These are phyloP conservation scores for Carterocephalus palaemon DNA, from an alignment of 2,888 invertebrate species.

Conservation along the genomic window DNA sequence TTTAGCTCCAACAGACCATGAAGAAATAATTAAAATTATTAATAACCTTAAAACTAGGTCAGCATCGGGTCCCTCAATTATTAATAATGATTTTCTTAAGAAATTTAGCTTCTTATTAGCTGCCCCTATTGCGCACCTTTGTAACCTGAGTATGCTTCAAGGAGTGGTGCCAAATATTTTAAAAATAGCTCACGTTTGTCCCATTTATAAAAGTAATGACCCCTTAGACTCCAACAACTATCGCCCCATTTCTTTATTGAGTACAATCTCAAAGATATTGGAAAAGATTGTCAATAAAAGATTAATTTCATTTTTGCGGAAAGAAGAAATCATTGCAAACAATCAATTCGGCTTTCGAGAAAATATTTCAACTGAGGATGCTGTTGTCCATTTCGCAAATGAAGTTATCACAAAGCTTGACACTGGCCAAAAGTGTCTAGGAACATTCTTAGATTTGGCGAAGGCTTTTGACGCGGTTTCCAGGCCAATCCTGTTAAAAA, in stretches of 20 bases:
- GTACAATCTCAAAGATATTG: slow-evolving; percentile 12
- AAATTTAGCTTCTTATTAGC: too few species aligned
- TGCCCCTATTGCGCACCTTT: too few species aligned
- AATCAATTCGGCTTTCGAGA: slow-evolving; percentile 16
- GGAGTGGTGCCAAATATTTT: neutral
- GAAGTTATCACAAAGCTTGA: neutral
- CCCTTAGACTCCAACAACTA: slow-evolving; percentile 12
- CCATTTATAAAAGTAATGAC: slow-evolving; percentile 2
- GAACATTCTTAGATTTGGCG: neutral
- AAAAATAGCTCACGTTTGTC: neutral
- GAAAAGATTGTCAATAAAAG: slow-evolving; percentile 12
- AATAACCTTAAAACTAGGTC: too few species aligned
- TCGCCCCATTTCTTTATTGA: slow-evolving; percentile 6
- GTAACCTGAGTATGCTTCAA: neutral
- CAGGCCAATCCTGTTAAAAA: neutral
- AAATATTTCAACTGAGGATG: slow-evolving; percentile 3
- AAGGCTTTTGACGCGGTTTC: slow-evolving; percentile 9
- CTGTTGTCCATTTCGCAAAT: neutral
- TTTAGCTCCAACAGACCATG: too few species aligned
- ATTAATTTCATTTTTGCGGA: neutral
- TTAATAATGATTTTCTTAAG: too few species aligned
- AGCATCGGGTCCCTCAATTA: too few species aligned
- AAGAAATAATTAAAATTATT: too few species aligned
- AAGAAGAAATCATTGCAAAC: neutral
- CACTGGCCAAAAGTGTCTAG: neutral